phyloP scores from a whole-genome alignment of 2,797 vertebrate genomes.

The Falco columbarius region DNA sequence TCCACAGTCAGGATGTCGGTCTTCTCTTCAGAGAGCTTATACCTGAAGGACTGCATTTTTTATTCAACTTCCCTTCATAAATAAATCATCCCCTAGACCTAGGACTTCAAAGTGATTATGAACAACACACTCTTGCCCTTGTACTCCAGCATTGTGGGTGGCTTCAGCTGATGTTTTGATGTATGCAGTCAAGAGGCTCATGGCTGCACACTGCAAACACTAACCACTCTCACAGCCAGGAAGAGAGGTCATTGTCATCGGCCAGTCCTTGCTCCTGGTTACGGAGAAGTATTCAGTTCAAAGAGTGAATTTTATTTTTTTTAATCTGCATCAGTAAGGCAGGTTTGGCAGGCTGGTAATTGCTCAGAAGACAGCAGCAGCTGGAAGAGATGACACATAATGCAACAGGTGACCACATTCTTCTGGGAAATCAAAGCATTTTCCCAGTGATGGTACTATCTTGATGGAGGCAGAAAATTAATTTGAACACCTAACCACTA shows the following conservation, averaged over 20 bases:
- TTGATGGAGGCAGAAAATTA: not conserved
- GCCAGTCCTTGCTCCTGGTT: not conserved
- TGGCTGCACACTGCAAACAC: not conserved
- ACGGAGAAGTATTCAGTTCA: not conserved
- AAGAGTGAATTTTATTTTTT: not conserved
- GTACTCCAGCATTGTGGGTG: not conserved
- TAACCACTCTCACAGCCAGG: not conserved
- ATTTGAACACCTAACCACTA: not conserved
- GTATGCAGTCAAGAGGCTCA: not conserved
- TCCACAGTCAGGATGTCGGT: not conserved
- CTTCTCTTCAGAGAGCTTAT: not conserved
- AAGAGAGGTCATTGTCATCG: not conserved
- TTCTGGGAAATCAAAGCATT: slow-evolving; percentile 33
- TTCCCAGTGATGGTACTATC: not conserved
- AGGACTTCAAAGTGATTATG: not conserved
- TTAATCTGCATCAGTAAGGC: not conserved
- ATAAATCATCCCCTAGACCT: not conserved
- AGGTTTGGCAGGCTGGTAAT: not conserved
- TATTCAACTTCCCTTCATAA: not conserved
- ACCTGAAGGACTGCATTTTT: not conserved
- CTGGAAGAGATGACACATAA: not conserved
- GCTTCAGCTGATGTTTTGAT: slow-evolving; percentile 1
- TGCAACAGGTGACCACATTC: not conserved
- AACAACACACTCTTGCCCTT: not conserved
- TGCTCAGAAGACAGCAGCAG: not conserved